A percentile compares a stretch with the other conserved stretches of the same genome.
Conservation (phyloP, 2,113 vertebrate species). For the human (Homo sapiens) region DNA sequence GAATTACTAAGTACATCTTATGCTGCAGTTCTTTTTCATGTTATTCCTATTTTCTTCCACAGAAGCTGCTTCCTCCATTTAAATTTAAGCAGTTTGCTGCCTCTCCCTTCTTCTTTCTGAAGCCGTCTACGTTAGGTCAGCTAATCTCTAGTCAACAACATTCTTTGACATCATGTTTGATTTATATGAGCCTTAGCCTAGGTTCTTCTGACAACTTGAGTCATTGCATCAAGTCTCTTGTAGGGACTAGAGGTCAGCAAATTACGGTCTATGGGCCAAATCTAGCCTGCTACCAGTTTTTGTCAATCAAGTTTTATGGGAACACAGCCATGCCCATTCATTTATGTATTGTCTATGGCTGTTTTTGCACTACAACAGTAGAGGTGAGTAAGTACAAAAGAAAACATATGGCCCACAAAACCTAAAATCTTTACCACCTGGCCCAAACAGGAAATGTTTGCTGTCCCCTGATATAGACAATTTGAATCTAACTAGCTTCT, state of each 20-base stretch:
- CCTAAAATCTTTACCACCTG: neutral
- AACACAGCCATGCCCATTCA: neutral
- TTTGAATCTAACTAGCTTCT: neutral
- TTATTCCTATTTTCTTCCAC: conserved; percentile 7
- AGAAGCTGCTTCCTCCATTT: neutral
- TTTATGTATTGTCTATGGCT: neutral
- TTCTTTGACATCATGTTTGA: neutral
- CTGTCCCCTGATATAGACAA: neutral
- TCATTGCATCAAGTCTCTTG: neutral
- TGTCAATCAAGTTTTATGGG: conserved; percentile 29
- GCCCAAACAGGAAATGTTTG: neutral
- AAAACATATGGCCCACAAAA: neutral
- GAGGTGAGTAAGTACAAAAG: neutral
- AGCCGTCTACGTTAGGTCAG: neutral
- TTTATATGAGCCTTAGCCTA: neutral
- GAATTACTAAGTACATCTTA: neutral
- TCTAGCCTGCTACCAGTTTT: neutral
- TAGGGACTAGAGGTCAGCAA: neutral
- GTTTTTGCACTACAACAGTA: neutral
- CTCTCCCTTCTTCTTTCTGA: neutral
- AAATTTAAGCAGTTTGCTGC: neutral
- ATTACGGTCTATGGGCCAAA: neutral
- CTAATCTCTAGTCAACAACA: neutral
- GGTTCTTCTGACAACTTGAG: conserved; percentile 37
- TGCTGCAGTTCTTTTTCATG: neutral